phyloP scores from a whole-genome alignment of 2,888 invertebrate species.

The Dryobotodes eremita region DNA sequence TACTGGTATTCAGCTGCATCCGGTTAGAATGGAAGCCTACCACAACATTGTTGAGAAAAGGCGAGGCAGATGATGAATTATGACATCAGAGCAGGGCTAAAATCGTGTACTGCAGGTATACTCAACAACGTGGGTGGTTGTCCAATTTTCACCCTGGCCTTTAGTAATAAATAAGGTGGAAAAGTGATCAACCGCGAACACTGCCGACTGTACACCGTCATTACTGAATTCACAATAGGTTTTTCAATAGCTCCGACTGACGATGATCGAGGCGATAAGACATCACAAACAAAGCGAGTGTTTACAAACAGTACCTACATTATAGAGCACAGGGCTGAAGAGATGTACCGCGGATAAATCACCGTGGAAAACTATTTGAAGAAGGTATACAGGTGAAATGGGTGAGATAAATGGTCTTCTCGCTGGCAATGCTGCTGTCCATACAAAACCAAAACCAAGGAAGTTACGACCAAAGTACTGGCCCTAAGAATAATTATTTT shows the following conservation, averaged over 20 bases:
- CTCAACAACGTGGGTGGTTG: background rate
- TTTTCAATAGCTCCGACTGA: background rate
- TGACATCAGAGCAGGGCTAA: background rate
- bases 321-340: background rate
- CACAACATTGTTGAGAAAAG: no score
- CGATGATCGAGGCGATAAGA: background rate
- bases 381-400: no score
- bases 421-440: background rate
- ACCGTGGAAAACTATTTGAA: background rate
- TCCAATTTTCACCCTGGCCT: background rate
- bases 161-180: background rate
- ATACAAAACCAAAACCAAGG: background rate
- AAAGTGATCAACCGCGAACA: background rate
- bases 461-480: background rate
- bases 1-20: no score
- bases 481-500: background rate
- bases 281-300: background rate
- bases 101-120: background rate
- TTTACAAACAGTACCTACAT: constrained; percentile 11
- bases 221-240: background rate
- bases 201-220: background rate
- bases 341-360: background rate
- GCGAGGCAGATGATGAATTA: no score
- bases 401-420: no score
- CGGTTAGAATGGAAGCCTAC: no score